Percentiles rank a stretch among this genome's conserved stretches.
Conservation (phyloP, 2,113 vertebrate genomes). For the Coptodon bakossiorum region DNA sequence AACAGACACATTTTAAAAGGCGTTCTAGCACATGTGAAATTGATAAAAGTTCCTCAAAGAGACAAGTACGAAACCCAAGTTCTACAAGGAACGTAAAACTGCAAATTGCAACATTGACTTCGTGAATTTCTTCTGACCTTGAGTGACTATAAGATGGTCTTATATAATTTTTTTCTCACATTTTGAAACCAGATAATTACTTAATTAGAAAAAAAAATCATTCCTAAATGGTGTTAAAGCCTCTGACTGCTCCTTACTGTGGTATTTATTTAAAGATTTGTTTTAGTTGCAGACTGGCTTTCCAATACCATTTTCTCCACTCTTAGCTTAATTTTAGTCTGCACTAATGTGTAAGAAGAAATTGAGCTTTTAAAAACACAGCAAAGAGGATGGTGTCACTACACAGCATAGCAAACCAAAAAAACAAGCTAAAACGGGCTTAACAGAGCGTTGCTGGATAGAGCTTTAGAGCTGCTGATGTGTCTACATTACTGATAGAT, state of each 20-base stretch:
- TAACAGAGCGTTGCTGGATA: not conserved
- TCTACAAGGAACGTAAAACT: not conserved
- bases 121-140: not conserved
- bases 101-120: not conserved
- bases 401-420: not conserved
- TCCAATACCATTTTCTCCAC: accelerated
- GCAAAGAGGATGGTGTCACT: accelerated
- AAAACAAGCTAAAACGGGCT: accelerated
- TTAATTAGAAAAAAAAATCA: not conserved
- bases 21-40: not conserved
- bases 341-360: not conserved
- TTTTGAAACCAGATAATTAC: not conserved
- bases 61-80: not conserved
- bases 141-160: not conserved
- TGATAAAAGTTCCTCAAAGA: not conserved
- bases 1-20: not conserved
- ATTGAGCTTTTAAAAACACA: not conserved
- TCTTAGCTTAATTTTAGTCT: not conserved
- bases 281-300: not conserved
- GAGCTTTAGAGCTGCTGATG: not conserved
- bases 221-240: not conserved
- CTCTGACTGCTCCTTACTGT: not conserved
- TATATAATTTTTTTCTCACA: not conserved
- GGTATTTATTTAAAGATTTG: not conserved
- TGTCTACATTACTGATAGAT: not conserved